Conservation (phyloP, 2,888 invertebrate species). For the Macaria liturata region DNA sequence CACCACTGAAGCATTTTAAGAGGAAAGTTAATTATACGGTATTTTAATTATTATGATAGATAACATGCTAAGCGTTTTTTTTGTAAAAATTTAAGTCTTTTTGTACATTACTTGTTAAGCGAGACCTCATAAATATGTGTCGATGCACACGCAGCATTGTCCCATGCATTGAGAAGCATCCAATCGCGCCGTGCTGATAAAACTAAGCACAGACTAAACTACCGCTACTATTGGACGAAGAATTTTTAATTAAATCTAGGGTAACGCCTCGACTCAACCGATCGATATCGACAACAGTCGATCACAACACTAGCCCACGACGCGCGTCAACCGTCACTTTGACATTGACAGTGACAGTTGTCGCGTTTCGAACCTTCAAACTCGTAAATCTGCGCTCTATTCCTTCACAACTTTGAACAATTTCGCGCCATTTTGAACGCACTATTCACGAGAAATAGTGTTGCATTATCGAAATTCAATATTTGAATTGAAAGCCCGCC, state of each 20-base stretch:
- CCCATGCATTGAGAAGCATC: slow-evolving; percentile 29
- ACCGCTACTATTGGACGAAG: slow-evolving; percentile 78
- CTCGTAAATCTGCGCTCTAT: too few relatives aligned
- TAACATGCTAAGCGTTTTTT: slow-evolving; percentile 34
- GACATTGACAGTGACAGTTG: slow-evolving; percentile 3
- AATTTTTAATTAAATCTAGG: slow-evolving; percentile 62
- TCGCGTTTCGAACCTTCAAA: neutral
- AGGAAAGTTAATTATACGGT: slow-evolving; percentile 32
- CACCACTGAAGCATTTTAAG: slow-evolving; percentile 45
- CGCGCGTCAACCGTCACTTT: slow-evolving; percentile 25
- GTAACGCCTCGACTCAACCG: slow-evolving; percentile 56
- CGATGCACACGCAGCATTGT: slow-evolving; percentile 18
- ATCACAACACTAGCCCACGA: slow-evolving; percentile 30
- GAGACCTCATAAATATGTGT: slow-evolving; percentile 29
- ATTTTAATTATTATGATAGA: slow-evolving; percentile 25
- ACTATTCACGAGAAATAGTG: too few relatives aligned
- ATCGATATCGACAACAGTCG: slow-evolving; percentile 47
- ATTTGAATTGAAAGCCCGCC: too few relatives aligned
- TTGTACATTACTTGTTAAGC: slow-evolving; percentile 27
- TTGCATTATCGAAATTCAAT: too few relatives aligned
- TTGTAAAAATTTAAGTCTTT: slow-evolving; percentile 28
- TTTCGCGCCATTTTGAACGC: too few relatives aligned
- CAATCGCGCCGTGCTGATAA: slow-evolving; percentile 51
- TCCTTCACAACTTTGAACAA: neutral
- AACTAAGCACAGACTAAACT: slow-evolving; percentile 68